Base-by-base conservation (phyloP, 1,140 invertebrate species). In the Hestina assimilis region DNA sequence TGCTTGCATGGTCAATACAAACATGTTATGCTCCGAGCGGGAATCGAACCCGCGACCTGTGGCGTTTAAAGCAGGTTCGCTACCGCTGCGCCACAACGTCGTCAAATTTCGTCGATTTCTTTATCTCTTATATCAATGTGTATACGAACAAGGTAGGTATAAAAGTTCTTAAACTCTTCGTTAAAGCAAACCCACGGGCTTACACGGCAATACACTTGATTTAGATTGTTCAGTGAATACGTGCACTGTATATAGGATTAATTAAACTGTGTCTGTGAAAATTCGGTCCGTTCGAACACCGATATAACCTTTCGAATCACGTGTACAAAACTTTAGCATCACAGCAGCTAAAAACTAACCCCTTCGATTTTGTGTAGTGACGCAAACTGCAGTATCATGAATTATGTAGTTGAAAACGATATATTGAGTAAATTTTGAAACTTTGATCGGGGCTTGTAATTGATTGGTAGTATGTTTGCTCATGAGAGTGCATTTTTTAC, bases 151-250 rank as follows among this genome's bases (percentile, higher is more conserved):
- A 66, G 69, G 56, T 69, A n/a, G n/a, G n/a, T 63, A 66, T 74
- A 79, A 81, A 81, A 77, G 69, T 79, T 74, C 63, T 54, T 60
- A 59, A 68, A 66, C 69, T 71, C 69, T 82, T 78, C 76, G 75
- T 77, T 79, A 75, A 76, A 75, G 63, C 69, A 73, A 69, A 75
- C 60, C 69, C 75, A 47, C 58, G 65, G 79, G 72, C 79, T 78
- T 78, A 82, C 71, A 68, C 63, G 59, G 45, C 58, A 65, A 63
- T 58, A 75, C 69, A 72, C 66, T n/a, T 67, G 69, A 67, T 69
- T 74, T 69, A 71, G 67, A 73, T 68, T 66, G 69, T 69, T 65
- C 63, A 53, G 47, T 42, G 57, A 64, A 70, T 62, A 54, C 55
- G 51, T 61, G 52, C 51, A 55, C 45, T 33, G 31, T 51, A 53